Conservation (phyloP, 2,797 vertebrate species). For the Echeneis naucrates region DNA sequence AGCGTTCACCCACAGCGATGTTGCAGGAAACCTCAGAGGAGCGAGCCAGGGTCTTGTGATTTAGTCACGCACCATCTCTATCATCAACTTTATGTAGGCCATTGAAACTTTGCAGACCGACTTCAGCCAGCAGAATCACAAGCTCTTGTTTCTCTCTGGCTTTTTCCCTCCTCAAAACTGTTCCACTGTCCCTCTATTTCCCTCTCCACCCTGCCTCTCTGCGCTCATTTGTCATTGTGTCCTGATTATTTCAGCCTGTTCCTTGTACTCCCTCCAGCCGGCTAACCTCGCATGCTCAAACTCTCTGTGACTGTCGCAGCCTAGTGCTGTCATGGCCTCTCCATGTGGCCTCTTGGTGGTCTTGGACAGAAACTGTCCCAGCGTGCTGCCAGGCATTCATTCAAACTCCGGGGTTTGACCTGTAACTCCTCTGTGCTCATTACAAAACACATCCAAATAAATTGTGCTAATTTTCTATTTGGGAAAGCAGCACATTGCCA, state of each 20-base stretch:
- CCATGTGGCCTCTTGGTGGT: constrained; percentile 36
- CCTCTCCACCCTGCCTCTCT: constrained; percentile 72
- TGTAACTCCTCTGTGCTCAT: constrained; percentile 17
- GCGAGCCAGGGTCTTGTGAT: constrained; percentile 55
- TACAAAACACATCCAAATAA: constrained; percentile 29
- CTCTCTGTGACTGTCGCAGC: constrained; percentile 46
- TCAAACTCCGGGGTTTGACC: constrained; percentile 31
- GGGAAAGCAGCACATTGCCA: constrained; percentile 17
- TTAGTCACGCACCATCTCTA: constrained; percentile 52
- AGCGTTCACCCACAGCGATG: constrained; percentile 47
- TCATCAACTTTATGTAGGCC: constrained; percentile 80
- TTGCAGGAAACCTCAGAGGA: constrained; percentile 69
- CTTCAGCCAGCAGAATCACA: constrained; percentile 59
- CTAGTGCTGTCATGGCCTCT: constrained; percentile 44
- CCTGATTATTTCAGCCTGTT: constrained; percentile 86
- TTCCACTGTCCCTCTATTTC: constrained; percentile 46
- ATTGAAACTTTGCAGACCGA: constrained; percentile 68
- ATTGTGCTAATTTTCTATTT: constrained; percentile 17
- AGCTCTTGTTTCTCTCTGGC: constrained; percentile 48
- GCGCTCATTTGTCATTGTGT: constrained; percentile 84
- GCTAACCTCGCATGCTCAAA: constrained; percentile 66
- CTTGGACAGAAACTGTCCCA: constrained; percentile 38
- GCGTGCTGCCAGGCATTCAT: constrained; percentile 40
- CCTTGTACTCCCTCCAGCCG: constrained; percentile 70
- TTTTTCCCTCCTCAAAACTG: constrained; percentile 48